Base-by-base conservation (phyloP, 2,113 vertebrate species). In the Upupa epops region DNA sequence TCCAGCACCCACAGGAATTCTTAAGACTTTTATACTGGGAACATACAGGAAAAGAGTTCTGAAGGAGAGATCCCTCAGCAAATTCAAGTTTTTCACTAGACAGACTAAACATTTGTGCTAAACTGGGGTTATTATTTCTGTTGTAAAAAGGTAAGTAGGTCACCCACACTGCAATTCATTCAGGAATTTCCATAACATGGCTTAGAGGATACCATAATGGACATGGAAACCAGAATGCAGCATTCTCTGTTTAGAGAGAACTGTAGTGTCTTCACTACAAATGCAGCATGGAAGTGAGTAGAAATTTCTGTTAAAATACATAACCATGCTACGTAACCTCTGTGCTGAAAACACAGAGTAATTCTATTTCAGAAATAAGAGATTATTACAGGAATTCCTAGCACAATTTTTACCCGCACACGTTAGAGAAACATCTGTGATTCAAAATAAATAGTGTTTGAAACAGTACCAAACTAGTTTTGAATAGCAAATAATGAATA, bases 141-240 rank as follows among this genome's bases (percentile, higher is more conserved):
- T 8, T 74, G 31, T 32, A 92, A 92, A 88, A 24, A 72, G 70
- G 77, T 86, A 90, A 77, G 59, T 24, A 60, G 58, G 61, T 81
- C 77, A 77, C 45, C 21, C 59, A 34, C 34, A 78, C 1, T 45
- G 34, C 60, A 64, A 28, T 71, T 86, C 37, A 59, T 45, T 88
- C 86, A 63, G 52, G 69, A 83, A 74, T 90, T 90, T 83, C 69
- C 72, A 59, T 32, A 71, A 75, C 22, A 24, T 49, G 40, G 46
- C 58, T 93, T 83, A 60, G 26, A 78, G 20, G 15, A 29, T 52
- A 16, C 68, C 42, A 61, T 42, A 51, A 32, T 13, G 13, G 52
- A 93, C 60, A 88, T 26, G 60, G 76, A 91, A 94, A 90, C 28
- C 59, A 95, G 69, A 94, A 61, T 45, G 51, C 34, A 90, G 61